Evolutionary conservation across 2,797 vertebrate genomes (phyloP).

Genomic region (Cottoperca gobio): DNA sequence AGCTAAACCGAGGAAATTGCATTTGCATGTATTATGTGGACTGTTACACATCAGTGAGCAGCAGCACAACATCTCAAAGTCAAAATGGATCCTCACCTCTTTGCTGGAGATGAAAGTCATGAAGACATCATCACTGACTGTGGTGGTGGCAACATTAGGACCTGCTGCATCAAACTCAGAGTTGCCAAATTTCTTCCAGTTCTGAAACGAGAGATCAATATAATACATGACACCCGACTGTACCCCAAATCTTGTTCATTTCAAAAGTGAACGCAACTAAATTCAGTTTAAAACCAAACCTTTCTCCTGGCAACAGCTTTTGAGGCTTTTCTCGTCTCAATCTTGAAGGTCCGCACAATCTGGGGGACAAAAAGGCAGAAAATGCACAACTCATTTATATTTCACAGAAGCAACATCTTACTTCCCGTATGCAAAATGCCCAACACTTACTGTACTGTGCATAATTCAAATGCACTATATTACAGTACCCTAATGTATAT

Average conservation of each 20-base stretch:
- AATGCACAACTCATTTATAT: background rate
- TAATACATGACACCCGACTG: rapidly evolving
- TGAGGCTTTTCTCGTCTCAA: constrained; percentile 95
- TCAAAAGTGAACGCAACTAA: background rate
- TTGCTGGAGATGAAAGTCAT: constrained; percentile 99
- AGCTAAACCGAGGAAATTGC: background rate
- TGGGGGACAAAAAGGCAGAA: constrained; percentile 47
- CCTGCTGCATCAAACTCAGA: constrained; percentile 92
- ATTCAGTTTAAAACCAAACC: constrained; percentile 74
- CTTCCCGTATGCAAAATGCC: background rate
- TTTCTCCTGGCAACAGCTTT: constrained; percentile 96
- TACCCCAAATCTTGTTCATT: rapidly evolving
- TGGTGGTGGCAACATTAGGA: constrained; percentile 96
- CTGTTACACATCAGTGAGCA: background rate
- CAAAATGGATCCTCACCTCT: constrained; percentile 82
- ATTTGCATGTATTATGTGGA: background rate
- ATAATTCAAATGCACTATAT: too few relatives aligned
- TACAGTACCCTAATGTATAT: too few relatives aligned
- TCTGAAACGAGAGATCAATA: constrained; percentile 74
- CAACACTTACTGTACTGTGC: too few relatives aligned
- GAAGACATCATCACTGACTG: constrained; percentile 95
- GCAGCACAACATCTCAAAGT: background rate
- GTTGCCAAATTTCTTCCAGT: constrained; percentile 98
- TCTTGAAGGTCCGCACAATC: constrained; percentile 96
- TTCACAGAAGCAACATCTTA: background rate